Evolutionary conservation across 2,797 vertebrate genomes (phyloP).

Genomic region (Clarias laeviceps): DNA sequence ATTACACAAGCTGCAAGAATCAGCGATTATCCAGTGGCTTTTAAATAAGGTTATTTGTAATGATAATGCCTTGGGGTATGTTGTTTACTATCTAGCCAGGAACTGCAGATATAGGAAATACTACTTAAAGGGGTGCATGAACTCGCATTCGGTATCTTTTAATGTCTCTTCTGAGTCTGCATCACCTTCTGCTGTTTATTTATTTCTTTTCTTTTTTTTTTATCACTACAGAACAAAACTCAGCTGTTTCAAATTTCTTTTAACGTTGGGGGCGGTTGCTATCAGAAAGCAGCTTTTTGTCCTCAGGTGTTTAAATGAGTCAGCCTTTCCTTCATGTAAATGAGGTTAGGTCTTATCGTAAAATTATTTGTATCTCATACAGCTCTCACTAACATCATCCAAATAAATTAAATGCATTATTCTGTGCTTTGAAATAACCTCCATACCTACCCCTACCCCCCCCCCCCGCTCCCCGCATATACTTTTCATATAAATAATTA

Average conservation of each 20-base stretch:
- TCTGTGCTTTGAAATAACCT: slow-evolving; percentile 57
- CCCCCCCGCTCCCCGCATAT: slow-evolving; percentile 48
- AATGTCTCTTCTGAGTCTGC: slow-evolving; percentile 12
- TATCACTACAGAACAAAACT: slow-evolving; percentile 15
- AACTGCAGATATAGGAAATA: slow-evolving; percentile 15
- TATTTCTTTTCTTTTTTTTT: neutral
- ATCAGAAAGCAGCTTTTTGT: slow-evolving; percentile 48
- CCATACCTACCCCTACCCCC: slow-evolving; percentile 12
- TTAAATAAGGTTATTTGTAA: slow-evolving; percentile 25
- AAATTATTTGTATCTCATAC: slow-evolving; percentile 60
- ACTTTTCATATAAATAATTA: slow-evolving; percentile 71
- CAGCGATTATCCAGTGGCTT: neutral
- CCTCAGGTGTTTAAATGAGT: slow-evolving; percentile 74
- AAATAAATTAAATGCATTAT: slow-evolving; percentile 53
- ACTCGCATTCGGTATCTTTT: neutral
- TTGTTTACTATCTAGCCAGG: slow-evolving; percentile 30
- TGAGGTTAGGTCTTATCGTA: slow-evolving; percentile 63
- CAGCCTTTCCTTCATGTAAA: slow-evolving; percentile 62
- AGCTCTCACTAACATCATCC: slow-evolving; percentile 64
- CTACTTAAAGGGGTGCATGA: slow-evolving; percentile 2
- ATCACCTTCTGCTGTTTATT: slow-evolving; percentile 13
- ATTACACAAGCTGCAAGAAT: neutral
- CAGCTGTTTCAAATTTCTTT: slow-evolving; percentile 1
- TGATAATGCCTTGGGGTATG: slow-evolving; percentile 20
- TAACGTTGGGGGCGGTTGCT: neutral